These are phyloP conservation scores for Oreotrochilus melanogaster DNA, from an alignment of 2,113 vertebrate genomes.

Conservation along the genomic window DNA sequence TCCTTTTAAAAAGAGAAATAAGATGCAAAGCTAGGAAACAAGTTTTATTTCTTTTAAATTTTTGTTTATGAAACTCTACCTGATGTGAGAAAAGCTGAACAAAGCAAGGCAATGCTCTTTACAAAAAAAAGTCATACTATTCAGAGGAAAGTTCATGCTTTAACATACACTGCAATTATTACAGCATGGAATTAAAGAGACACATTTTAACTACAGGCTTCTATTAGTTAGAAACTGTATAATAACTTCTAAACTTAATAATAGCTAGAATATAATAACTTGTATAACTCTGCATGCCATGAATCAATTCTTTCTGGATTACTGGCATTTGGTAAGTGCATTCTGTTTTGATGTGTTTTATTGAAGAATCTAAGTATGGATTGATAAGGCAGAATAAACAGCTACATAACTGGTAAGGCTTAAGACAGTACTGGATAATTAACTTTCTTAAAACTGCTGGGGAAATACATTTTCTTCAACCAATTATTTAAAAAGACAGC, in stretches of 20 bases:
- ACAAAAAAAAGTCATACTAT: not conserved
- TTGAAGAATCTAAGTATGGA: no score
- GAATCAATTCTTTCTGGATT: not conserved
- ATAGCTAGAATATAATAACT: no score
- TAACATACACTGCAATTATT: not conserved
- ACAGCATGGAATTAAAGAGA: not conserved
- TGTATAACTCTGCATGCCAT: not conserved
- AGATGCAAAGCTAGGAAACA: not conserved
- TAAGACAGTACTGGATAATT: not conserved
- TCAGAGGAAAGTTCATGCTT: not conserved
- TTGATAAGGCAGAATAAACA: not conserved
- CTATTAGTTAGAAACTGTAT: not conserved
- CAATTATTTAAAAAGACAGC: not conserved
- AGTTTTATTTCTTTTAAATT: not conserved
- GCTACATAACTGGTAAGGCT: not conserved
- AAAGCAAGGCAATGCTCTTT: not conserved
- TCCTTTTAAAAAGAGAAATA: not conserved
- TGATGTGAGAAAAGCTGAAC: not conserved
- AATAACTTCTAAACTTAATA: no score
- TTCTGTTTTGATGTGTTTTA: no score
- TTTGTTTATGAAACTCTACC: not conserved
- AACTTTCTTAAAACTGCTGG: not conserved
- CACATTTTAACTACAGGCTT: not conserved
- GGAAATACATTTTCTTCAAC: not conserved
- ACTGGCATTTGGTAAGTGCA: not conserved